Conservation (phyloP, 2,888 invertebrate genomes). For the Leptinotarsa rubiginosa region DNA sequence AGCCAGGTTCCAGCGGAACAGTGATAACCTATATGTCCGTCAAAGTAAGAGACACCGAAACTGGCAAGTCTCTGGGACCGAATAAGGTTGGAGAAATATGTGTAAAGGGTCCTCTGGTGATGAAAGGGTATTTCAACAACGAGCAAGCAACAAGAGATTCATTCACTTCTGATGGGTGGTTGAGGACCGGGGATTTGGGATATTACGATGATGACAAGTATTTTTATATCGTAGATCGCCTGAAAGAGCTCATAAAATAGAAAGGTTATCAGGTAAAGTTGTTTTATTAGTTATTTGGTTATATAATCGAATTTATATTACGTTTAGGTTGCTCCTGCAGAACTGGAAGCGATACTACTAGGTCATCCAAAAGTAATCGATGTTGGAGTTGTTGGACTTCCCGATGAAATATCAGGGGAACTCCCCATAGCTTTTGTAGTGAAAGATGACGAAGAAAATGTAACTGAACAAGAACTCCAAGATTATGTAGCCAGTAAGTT, state of each 20-base stretch:
- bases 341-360: constrained; percentile 84
- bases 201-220: constrained; percentile 82
- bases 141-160: constrained; percentile 72
- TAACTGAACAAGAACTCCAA: constrained; percentile 66
- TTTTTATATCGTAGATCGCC: constrained; percentile 85
- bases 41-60: constrained; percentile 75
- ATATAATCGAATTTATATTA: neutral
- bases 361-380: constrained; percentile 79
- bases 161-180: constrained; percentile 81
- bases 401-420: constrained; percentile 80
- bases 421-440: constrained; percentile 83
- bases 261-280: constrained; percentile 81
- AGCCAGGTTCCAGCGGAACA: constrained; percentile 74
- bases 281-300: neutral
- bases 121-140: constrained; percentile 83
- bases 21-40: constrained; percentile 73
- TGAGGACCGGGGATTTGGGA: constrained; percentile 85
- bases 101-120: constrained; percentile 76
- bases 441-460: constrained; percentile 67
- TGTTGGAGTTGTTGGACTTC: constrained; percentile 82
- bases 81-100: constrained; percentile 83
- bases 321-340: constrained; percentile 81
- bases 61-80: constrained; percentile 72
- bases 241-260: constrained; percentile 92
- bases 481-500: constrained; percentile 67